Evolutionary conservation across 1,140 invertebrate genomes (phyloP).

Genomic region (Neodiprion lecontei): DNA sequence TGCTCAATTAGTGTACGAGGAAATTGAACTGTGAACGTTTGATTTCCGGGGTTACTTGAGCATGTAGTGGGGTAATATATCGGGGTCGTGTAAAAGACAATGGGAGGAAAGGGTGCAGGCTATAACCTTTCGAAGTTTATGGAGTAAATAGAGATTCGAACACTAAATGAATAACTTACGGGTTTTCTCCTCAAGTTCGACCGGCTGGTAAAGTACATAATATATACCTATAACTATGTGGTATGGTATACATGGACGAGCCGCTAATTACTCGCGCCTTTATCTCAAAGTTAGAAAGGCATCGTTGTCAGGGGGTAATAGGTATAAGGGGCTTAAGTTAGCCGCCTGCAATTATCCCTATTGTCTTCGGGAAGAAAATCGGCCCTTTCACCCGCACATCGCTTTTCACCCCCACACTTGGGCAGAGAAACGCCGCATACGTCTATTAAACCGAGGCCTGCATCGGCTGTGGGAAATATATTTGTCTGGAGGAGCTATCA

Average conservation of each 20-base stretch:
- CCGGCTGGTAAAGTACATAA: background rate
- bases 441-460: background rate
- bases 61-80: no score
- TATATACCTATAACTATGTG: background rate
- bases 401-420: background rate
- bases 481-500: background rate
- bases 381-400: background rate
- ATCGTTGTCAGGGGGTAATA: background rate
- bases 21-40: no score
- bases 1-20: no score
- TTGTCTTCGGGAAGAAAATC: slow-evolving; percentile 3
- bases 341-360: background rate
- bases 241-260: background rate
- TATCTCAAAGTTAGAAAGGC: background rate
- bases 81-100: no score
- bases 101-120: no score
- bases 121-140: background rate
- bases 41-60: no score
- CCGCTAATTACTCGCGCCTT: background rate
- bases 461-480: slow-evolving; percentile 4
- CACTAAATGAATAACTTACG: background rate
- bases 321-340: background rate
- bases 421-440: background rate
- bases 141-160: background rate
- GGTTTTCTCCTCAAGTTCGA: background rate